Evolutionary conservation across 2,797 vertebrate species (phyloP), one percentile per base, ranked within the genome.

Genomic region (Holocentrus rufus): DNA sequence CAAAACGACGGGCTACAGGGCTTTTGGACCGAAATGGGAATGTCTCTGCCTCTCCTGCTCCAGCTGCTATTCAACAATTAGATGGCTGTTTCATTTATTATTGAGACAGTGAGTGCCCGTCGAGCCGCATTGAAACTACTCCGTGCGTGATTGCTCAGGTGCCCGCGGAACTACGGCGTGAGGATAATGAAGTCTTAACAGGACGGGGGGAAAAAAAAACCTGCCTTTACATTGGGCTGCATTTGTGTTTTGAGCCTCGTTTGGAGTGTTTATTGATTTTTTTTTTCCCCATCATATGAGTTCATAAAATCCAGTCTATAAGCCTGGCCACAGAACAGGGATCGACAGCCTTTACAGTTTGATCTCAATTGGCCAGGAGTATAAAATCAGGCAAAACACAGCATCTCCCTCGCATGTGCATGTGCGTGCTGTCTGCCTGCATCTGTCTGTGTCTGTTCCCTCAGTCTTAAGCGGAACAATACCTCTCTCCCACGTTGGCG

Each of bases 231-330:
- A 47, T 63, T 31, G 31, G 1, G 15, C 68, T 65, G 23, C 69
- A 18, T 61, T 74, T 61, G 49, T 68, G 61, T 69, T 86, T 79
- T 67, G 22, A 31, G 30, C 30, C 30, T 44, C 30, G 55, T 55
- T 9, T 7, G 65, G 76, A 75, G 66, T 57, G 64, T 74, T 46
- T 68, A 87, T 84, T 8, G 53, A 85, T 85, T 82, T 85, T 69
- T 39, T 31, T n/a, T n/a, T n/a, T n/a, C n/a, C n/a, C 59, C 64
- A 47, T 55, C 76, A 53, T 69, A 70, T 27, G 61, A 82, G 61
- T 73, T 88, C 20, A 67, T 73, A 62, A 70, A 69, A 57, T 85
- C 74, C 47, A 57, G 65, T 72, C 57, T 77, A 22, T 76, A 62
- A 18, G 62, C 7, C 52, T 63, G 74, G 66, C 73, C 65, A 76